phyloP scores from a whole-genome alignment of 2,113 vertebrate genomes.

The Epinephelus lanceolatus region DNA sequence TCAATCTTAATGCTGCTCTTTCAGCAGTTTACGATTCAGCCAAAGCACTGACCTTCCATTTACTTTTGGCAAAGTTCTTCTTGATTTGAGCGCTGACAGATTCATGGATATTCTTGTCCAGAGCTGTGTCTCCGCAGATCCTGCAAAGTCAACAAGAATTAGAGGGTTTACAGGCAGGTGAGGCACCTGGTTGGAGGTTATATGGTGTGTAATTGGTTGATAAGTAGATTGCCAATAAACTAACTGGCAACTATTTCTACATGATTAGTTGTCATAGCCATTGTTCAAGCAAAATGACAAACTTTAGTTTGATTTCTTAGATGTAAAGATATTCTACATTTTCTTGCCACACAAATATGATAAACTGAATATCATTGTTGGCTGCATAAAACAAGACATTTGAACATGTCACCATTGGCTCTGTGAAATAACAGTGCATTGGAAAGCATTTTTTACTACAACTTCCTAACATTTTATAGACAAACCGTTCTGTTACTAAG shows the following conservation, averaged over 20 bases:
- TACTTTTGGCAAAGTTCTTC: slow-evolving; percentile 99
- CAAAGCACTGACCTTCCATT: slow-evolving; percentile 94
- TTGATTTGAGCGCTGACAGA: slow-evolving; percentile 98
- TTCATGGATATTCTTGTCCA: slow-evolving; percentile 98
- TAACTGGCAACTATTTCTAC: not conserved
- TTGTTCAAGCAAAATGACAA: not conserved
- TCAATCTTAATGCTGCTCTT: slow-evolving; percentile 25
- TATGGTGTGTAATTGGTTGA: accelerated
- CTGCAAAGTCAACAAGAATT: slow-evolving; percentile 73
- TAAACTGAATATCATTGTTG: not conserved
- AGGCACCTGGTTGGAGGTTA: not conserved
- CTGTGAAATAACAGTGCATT: not conserved
- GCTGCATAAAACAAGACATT: not conserved
- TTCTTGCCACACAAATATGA: not conserved
- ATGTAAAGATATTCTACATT: not conserved
- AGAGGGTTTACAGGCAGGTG: not conserved
- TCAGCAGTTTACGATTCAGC: slow-evolving; percentile 29
- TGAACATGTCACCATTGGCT: not conserved
- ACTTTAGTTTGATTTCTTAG: not conserved
- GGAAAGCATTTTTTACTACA: too few relatives aligned
- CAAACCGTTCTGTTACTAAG: not conserved
- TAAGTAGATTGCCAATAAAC: not conserved
- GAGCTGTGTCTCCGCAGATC: slow-evolving; percentile 97
- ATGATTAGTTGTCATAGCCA: not conserved
- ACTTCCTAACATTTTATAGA: too few relatives aligned